Evolutionary conservation across 2,113 vertebrate genomes (phyloP).

Genomic region (Megalops atlanticus): DNA sequence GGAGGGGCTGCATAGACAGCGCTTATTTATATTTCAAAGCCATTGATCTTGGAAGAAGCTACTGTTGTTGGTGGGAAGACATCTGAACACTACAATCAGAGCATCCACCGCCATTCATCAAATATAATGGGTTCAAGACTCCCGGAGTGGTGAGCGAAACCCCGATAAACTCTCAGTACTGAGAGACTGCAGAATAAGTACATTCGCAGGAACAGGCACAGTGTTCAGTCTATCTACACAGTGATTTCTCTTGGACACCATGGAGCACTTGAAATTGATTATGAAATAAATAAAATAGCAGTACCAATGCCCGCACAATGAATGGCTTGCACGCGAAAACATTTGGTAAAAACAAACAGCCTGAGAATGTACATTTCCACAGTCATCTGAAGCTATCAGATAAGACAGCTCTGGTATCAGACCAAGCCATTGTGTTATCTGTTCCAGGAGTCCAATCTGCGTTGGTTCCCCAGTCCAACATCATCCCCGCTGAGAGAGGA

Average conservation of each 20-base stretch:
- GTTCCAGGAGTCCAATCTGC: no score
- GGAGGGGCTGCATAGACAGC: constrained; percentile 42
- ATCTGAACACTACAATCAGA: constrained; percentile 43
- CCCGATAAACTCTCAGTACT: constrained; percentile 14
- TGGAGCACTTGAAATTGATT: not conserved
- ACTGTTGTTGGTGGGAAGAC: constrained; percentile 51
- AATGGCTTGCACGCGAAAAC: not conserved
- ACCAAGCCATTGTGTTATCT: not conserved
- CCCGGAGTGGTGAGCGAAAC: constrained; percentile 24
- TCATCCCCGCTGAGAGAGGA: no score
- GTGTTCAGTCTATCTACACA: not conserved
- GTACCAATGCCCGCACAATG: not conserved
- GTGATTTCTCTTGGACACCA: not conserved
- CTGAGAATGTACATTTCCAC: no score
- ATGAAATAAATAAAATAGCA: not conserved
- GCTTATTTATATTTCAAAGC: constrained; percentile 54
- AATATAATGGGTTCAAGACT: constrained; percentile 47
- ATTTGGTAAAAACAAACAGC: not conserved
- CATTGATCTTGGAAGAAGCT: constrained; percentile 52
- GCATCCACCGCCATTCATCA: constrained; percentile 49
- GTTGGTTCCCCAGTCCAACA: no score
- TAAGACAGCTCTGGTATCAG: not conserved
- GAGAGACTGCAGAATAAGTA: not conserved
- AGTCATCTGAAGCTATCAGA: not conserved
- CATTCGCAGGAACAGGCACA: not conserved